Evolutionary conservation across 2,888 invertebrate species (phyloP).

Genomic region (Euzetes globulus): DNA sequence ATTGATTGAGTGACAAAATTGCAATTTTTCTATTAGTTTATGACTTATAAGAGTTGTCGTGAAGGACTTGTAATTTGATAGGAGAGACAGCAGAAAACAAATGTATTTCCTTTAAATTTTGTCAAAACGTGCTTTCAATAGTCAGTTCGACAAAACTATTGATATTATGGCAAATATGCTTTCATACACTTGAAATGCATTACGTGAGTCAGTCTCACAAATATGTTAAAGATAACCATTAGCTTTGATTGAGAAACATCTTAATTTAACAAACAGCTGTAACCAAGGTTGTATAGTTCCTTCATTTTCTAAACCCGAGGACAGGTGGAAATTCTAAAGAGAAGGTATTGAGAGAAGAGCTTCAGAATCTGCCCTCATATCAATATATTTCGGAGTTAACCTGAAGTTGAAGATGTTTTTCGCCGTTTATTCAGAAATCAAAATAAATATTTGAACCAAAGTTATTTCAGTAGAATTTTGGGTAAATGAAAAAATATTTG

Average conservation of each 20-base stretch:
- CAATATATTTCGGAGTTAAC: too few species aligned
- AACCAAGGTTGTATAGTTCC: background rate
- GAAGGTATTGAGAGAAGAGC: too few species aligned
- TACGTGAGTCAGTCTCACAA: background rate
- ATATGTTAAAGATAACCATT: constrained; percentile 5
- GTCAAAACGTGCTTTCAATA: background rate
- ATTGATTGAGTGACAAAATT: background rate
- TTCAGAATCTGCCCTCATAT: too few species aligned
- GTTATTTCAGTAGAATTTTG: too few species aligned
- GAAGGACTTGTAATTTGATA: constrained; percentile 18
- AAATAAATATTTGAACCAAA: too few species aligned
- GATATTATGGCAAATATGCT: constrained; percentile 7
- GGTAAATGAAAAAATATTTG: too few species aligned
- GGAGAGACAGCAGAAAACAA: background rate
- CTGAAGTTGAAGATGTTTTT: too few species aligned
- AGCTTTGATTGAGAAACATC: background rate
- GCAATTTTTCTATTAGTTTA: constrained; percentile 2
- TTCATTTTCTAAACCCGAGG: background rate
- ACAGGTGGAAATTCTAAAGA: background rate
- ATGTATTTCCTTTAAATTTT: constrained; percentile 24
- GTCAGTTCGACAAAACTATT: background rate
- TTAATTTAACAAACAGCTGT: background rate
- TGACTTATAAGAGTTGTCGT: background rate
- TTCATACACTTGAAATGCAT: constrained; percentile 11
- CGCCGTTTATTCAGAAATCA: too few species aligned